A percentile compares a stretch with the other conserved stretches of the same genome.
Evolutionary conservation across 2,797 vertebrate species (phyloP).

Genomic region (Arctocebus calabarensis): DNA sequence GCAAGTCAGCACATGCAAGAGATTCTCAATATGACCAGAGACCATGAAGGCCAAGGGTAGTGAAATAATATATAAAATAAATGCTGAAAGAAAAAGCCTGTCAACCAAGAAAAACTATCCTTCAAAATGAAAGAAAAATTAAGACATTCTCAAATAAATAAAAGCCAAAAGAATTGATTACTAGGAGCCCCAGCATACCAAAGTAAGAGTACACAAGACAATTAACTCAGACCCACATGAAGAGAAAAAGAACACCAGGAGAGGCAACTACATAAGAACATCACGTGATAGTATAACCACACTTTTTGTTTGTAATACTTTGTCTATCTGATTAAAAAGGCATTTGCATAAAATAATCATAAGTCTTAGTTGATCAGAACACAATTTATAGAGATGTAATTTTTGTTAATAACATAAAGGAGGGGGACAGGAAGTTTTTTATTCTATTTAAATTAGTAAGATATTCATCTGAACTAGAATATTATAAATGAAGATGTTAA

Average conservation of each 20-base stretch:
- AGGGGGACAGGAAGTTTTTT: neutral
- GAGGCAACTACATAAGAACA: neutral
- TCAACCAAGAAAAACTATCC: neutral
- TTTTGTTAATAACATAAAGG: neutral
- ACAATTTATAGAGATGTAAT: neutral
- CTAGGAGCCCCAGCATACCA: neutral
- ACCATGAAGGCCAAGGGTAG: neutral
- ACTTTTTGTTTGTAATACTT: constrained; percentile 7
- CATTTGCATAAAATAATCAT: neutral
- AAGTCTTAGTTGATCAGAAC: neutral
- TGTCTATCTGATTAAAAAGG: neutral
- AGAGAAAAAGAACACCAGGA: neutral
- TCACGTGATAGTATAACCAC: neutral
- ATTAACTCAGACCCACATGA: neutral
- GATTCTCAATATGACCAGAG: neutral
- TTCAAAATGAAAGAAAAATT: constrained; percentile 1
- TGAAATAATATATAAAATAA: neutral
- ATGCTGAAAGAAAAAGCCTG: neutral
- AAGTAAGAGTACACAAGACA: neutral
- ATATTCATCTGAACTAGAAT: neutral
- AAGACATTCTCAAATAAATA: neutral
- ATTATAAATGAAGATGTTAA: constrained; percentile 5
- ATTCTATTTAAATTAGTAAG: constrained; percentile 17
- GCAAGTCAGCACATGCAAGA: neutral
- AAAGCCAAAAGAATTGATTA: neutral